phyloP scores from a whole-genome alignment of 2,888 invertebrate genomes.

The Lepidonotus clava region DNA sequence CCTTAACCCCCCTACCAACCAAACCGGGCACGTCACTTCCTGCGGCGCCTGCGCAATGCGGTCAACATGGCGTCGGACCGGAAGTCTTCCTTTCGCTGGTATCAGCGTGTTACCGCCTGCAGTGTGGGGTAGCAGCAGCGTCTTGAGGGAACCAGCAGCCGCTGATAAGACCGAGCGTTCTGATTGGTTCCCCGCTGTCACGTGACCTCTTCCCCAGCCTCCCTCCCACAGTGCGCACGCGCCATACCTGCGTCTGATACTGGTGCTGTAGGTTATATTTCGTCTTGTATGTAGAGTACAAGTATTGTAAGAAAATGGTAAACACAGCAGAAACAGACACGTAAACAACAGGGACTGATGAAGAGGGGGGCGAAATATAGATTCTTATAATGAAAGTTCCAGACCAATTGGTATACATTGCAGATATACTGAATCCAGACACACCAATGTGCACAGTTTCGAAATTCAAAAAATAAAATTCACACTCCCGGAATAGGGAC shows the following conservation, averaged over 20 bases:
- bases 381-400: not conserved
- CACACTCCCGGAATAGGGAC: no score
- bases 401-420: no score
- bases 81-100: no score
- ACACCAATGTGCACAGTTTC: no score
- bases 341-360: not conserved
- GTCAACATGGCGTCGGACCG: not conserved
- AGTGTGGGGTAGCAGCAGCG: not conserved
- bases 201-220: conserved; percentile 1
- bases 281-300: not conserved
- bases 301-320: not conserved
- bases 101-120: no score
- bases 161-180: not conserved
- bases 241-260: not conserved
- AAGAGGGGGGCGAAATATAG: not conserved
- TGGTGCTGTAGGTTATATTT: not conserved
- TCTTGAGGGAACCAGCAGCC: not conserved
- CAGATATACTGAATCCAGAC: no score
- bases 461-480: no score
- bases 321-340: not conserved
- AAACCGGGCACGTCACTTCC: not conserved
- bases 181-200: not conserved
- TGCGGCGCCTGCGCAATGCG: not conserved
- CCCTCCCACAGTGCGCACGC: not conserved
- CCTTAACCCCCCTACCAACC: not conserved